Base-by-base conservation (phyloP, 2,888 invertebrate genomes). In the Argynnis bischoffii region DNA sequence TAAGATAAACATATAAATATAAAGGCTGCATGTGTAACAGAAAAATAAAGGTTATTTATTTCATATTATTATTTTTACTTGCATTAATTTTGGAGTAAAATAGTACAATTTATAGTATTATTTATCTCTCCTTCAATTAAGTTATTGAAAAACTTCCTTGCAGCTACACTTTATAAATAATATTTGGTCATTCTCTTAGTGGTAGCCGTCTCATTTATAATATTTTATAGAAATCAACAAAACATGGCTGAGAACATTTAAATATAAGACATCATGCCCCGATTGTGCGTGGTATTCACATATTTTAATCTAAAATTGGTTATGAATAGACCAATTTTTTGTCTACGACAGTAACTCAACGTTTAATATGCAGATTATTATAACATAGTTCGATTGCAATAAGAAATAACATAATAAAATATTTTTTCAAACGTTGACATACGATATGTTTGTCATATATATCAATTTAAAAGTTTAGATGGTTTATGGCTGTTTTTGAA, bases 151-250 rank as follows among this genome's bases (percentile, higher is more conserved):
- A 26, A 85, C 78, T 90, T 88, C 80, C 83, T 74, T 75, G 55
- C 69, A 16, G 46, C 84, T 73, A 71, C 82, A 76, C 83, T 61
- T 26, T 69, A 78, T 78, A 79, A 80, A 87, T 83, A 87, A 89
- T 90, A 89, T 92, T 92, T 90, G 92, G 91, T 90, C 89, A 91
- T 89, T 90, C 81, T 83, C 85, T 88, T 89, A 89, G 90, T 92
- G 88, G 92, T 92, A 92, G 92, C 92, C 87, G 84, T 90, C 90
- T 86, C 90, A 86, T 91, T 92, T 90, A 92, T 91, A 91, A 92
- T 89, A 92, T 90, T 92, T 92, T 90, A 91, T 89, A 92, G 92
- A 92, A 92, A 92, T 92, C 92, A 92, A 92, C 92, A 90, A 92
- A 89, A 92, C 88, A 87, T 82, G 88, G 82, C 82, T 79, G 88